A percentile compares a stretch with the other conserved stretches of the same genome.
phyloP scores from a whole-genome alignment of 2,113 vertebrate genomes.

The Ceratotherium simum region DNA sequence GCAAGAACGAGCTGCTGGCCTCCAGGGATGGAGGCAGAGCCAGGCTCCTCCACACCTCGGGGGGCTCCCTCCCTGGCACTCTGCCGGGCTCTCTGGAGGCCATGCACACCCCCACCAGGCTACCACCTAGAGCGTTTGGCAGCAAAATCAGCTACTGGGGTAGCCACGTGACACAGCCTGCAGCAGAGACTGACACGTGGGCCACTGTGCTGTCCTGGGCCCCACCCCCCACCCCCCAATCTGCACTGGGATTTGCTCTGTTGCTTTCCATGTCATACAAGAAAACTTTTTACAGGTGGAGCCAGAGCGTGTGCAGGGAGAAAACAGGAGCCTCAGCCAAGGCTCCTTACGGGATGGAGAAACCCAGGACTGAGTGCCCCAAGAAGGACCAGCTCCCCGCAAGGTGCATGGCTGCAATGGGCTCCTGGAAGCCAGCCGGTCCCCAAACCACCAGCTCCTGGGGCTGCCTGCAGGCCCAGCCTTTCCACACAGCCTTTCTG shows the following conservation, averaged over 20 bases:
- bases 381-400: not conserved
- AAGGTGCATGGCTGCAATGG: not conserved
- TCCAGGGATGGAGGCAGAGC: fast-evolving
- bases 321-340: not conserved
- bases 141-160: no score
- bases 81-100: not conserved
- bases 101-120: not conserved
- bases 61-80: not conserved
- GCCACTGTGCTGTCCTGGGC: not conserved
- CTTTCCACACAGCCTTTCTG: not conserved
- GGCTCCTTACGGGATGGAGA: not conserved
- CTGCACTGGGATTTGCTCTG: not conserved
- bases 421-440: not conserved
- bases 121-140: not conserved
- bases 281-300: not conserved
- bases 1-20: not conserved
- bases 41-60: not conserved
- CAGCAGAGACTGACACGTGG: not conserved
- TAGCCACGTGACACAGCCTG: not conserved
- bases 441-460: not conserved
- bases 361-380: not conserved
- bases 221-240: no score
- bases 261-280: not conserved
- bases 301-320: not conserved
- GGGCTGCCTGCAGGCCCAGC: not conserved